Evolutionary conservation across 2,888 invertebrate species (phyloP).

Genomic region (Sminthurides aquaticus): DNA sequence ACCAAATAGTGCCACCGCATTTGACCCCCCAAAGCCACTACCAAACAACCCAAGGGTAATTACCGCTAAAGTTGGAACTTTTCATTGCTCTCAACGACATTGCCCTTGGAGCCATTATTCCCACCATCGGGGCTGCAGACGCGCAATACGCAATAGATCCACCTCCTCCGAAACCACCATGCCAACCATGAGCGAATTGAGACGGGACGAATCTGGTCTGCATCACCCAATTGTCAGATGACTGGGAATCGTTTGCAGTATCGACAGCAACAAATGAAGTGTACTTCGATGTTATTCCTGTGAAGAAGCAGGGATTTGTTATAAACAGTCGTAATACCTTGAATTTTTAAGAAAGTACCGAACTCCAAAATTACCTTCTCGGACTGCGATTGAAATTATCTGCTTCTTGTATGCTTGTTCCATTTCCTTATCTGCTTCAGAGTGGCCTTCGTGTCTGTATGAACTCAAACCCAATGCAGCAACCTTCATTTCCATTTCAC

Average conservation of each 20-base stretch:
- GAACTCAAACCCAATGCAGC: conserved; percentile 19
- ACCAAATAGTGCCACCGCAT: no score
- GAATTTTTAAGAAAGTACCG: no score
- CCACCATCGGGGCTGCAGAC: no score
- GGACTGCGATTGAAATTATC: conserved; percentile 30
- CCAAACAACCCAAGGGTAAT: no score
- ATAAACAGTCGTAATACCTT: no score
- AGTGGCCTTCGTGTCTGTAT: not conserved
- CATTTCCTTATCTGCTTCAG: conserved; percentile 5
- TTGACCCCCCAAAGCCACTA: no score
- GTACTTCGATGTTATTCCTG: conserved; percentile 38
- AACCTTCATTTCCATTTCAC: conserved; percentile 35
- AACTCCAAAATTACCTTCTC: conserved; percentile 26
- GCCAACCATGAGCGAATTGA: conserved; percentile 37
- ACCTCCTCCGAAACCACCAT: no score
- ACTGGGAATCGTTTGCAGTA: conserved; percentile 7
- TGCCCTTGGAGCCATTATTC: no score
- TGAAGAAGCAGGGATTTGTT: no score
- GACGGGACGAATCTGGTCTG: conserved; percentile 35
- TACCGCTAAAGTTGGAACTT: no score
- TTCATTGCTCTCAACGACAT: no score
- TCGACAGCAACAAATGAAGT: conserved; percentile 40
- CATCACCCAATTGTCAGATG: conserved; percentile 37
- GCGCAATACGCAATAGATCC: not conserved
- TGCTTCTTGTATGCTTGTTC: conserved; percentile 28